phyloP scores from a whole-genome alignment of 2,888 invertebrate genomes.

The Mimachlamys varia region DNA sequence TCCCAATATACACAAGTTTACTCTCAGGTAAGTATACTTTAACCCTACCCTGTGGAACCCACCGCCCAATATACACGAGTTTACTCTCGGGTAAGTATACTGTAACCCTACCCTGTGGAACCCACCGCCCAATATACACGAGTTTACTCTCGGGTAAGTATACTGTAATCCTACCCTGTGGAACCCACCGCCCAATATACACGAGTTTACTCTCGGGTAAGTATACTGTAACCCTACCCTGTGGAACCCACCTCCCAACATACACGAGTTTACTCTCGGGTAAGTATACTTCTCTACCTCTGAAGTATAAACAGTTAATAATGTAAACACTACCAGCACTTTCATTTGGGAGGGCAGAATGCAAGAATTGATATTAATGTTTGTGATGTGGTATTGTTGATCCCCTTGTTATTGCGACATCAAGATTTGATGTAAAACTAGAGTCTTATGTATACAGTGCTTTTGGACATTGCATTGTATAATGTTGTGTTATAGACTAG shows the following conservation, averaged over 20 bases:
- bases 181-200: constrained; percentile 93
- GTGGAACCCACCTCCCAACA: constrained; percentile 93
- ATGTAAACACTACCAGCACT: no score
- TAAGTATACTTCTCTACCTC: constrained; percentile 84
- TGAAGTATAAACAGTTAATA: no score
- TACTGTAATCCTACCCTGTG: constrained; percentile 92
- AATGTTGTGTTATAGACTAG: no score
- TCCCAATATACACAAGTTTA: constrained; percentile 90
- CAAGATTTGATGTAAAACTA: no score
- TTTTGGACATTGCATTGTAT: no score
- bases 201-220: constrained; percentile 91
- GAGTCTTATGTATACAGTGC: no score
- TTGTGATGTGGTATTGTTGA: no score
- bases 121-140: constrained; percentile 91
- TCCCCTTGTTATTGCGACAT: no score
- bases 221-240: constrained; percentile 88
- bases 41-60: constrained; percentile 95
- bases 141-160: no score
- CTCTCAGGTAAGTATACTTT: no score
- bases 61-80: constrained; percentile 90
- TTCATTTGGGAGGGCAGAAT: no score
- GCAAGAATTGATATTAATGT: no score
- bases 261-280: constrained; percentile 91
- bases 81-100: constrained; percentile 89
- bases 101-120: constrained; percentile 92